phyloP scores from a whole-genome alignment of 2,113 vertebrate genomes.

The Sigmodon hispidus region DNA sequence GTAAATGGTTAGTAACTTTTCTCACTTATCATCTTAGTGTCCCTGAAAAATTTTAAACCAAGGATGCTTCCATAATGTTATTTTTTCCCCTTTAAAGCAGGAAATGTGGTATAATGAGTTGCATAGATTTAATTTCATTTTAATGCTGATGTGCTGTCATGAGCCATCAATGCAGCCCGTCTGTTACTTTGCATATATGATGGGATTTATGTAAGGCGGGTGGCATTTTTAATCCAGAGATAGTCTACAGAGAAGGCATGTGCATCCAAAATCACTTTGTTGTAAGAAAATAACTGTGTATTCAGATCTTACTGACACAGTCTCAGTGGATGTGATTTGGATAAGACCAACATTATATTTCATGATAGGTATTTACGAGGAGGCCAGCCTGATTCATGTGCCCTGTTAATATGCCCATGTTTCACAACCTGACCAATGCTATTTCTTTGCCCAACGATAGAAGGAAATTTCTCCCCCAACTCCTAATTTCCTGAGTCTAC shows the following conservation, averaged over 20 bases:
- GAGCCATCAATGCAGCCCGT: conserved; percentile 54
- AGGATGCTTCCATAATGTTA: neutral
- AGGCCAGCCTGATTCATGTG: neutral
- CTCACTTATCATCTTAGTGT: conserved; percentile 43
- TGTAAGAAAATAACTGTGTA: neutral
- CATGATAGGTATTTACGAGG: neutral
- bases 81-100: conserved; percentile 42
- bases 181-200: conserved; percentile 63
- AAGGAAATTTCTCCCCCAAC: neutral
- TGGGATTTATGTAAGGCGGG: neutral
- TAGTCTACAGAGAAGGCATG: neutral
- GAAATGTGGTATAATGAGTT: conserved; percentile 50
- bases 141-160: neutral
- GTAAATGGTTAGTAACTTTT: conserved; percentile 53
- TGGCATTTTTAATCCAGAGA: conserved; percentile 48
- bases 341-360: neutral
- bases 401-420: neutral
- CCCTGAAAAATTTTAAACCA: conserved; percentile 57
- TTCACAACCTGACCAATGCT: neutral
- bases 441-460: neutral
- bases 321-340: neutral
- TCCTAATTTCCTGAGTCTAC: neutral
- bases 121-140: conserved; percentile 49
- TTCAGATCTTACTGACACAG: neutral
- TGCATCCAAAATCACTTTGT: neutral